Evolutionary conservation across 2,113 vertebrate genomes (phyloP).

Genomic region (Calonectris borealis): DNA sequence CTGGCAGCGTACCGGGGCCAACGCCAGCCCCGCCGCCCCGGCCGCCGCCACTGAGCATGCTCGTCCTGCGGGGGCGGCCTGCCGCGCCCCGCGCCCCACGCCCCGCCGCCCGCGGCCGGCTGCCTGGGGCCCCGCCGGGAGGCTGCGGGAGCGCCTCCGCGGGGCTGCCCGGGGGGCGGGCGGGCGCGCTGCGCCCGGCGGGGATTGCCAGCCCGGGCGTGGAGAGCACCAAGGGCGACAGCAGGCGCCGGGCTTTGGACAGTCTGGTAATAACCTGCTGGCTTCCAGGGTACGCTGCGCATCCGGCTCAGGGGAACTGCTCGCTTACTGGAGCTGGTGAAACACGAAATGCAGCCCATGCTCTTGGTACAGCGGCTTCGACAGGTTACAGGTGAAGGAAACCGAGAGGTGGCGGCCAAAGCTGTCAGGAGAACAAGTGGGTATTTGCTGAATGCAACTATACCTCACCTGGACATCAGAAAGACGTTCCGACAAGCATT

Average conservation of each 20-base stretch:
- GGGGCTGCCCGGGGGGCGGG: neutral
- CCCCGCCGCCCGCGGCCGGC: too few species aligned
- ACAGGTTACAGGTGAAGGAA: neutral
- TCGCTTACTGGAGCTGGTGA: rapidly evolving
- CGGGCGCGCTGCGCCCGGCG: too few species aligned
- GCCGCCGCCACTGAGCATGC: too few species aligned
- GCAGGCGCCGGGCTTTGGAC: rapidly evolving
- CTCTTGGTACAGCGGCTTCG: neutral
- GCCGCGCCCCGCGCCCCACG: too few species aligned
- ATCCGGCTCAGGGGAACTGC: rapidly evolving
- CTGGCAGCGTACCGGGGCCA: too few species aligned
- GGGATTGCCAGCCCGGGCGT: neutral
- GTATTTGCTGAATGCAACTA: rapidly evolving
- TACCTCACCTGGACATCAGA: too few species aligned
- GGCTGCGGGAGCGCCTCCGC: too few species aligned
- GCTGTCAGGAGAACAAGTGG: neutral
- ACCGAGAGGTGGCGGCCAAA: neutral
- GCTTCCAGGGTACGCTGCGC: rapidly evolving
- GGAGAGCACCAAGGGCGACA: rapidly evolving
- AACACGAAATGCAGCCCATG: neutral
- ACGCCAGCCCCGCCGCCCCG: too few species aligned
- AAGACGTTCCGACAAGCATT: neutral
- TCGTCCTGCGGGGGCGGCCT: too few species aligned
- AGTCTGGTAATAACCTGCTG: rapidly evolving
- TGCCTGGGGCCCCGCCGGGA: too few species aligned